Percentiles rank a stretch among this genome's conserved stretches.
Evolutionary conservation across 2,888 invertebrate species (phyloP).

Genomic region (Athalia cordata): DNA sequence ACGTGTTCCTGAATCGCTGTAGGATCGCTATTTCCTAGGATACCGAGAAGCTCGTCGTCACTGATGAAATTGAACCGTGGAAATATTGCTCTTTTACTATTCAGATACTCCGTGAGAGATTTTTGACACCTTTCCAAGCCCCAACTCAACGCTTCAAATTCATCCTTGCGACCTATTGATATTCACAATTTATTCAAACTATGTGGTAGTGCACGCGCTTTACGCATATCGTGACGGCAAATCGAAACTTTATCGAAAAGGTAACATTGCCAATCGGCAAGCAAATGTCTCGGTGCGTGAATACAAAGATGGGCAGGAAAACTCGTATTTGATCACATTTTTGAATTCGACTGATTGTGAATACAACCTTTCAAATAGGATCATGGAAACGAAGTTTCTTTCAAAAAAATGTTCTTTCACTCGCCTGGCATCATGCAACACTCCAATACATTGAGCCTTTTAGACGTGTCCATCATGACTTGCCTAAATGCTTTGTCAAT

Average conservation of each 20-base stretch:
- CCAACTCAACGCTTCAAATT: constrained; percentile 82
- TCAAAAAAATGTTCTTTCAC: background rate
- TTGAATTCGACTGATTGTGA: too few species aligned
- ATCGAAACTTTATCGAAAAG: too few species aligned
- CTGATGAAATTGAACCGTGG: constrained; percentile 96
- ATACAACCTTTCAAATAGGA: too few species aligned
- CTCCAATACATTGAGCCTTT: constrained; percentile 85
- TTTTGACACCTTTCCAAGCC: constrained; percentile 94
- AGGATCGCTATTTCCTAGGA: constrained; percentile 90
- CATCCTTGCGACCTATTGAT: constrained; percentile 80
- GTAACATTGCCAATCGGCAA: too few species aligned
- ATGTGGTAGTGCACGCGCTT: background rate
- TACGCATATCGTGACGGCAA: too few species aligned
- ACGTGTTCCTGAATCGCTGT: constrained; percentile 93
- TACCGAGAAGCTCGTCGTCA: constrained; percentile 92
- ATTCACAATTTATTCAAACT: background rate
- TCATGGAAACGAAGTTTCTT: too few species aligned
- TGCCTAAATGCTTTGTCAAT: constrained; percentile 88
- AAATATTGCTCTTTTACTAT: constrained; percentile 90
- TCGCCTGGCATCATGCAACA: constrained; percentile 80
- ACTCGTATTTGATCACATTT: too few species aligned
- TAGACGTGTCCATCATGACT: constrained; percentile 91
- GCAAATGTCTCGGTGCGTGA: too few species aligned
- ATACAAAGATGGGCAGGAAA: too few species aligned
- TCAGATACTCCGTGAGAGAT: constrained; percentile 92